Conservation (phyloP, 1,140 invertebrate species). For the Subanguina moxae region DNA sequence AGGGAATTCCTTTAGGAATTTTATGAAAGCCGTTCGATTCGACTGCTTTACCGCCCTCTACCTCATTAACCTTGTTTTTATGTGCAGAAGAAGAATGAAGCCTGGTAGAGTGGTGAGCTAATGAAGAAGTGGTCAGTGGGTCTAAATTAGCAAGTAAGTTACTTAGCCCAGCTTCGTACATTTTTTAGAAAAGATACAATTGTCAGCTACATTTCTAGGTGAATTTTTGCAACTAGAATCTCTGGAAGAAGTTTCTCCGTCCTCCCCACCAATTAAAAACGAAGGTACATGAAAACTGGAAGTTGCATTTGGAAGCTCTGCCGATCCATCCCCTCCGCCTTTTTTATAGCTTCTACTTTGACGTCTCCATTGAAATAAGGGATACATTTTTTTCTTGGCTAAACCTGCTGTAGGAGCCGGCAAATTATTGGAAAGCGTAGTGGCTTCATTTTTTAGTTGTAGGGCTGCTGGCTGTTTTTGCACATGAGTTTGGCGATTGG, state of each 20-base stretch:
- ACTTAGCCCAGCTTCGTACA: neutral
- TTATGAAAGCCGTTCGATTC: neutral
- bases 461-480: neutral
- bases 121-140: neutral
- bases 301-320: neutral
- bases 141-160: neutral
- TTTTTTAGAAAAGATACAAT: neutral
- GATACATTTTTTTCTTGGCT: neutral
- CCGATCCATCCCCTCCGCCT: neutral
- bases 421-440: neutral
- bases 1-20: slow-evolving; percentile 28
- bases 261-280: neutral
- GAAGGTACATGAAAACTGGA: neutral
- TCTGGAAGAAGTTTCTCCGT: neutral
- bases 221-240: slow-evolving; percentile 1
- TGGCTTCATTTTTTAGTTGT: neutral
- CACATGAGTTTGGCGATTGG: neutral
- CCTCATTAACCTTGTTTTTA: neutral
- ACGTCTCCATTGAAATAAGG: neutral
- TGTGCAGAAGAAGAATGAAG: neutral
- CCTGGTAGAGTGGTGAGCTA: neutral
- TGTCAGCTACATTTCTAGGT: neutral
- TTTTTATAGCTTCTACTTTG: neutral
- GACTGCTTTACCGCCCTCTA: neutral
- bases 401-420: neutral